phyloP scores from a whole-genome alignment of 2,888 invertebrate species.

The Peribatodes rhomboidaria region DNA sequence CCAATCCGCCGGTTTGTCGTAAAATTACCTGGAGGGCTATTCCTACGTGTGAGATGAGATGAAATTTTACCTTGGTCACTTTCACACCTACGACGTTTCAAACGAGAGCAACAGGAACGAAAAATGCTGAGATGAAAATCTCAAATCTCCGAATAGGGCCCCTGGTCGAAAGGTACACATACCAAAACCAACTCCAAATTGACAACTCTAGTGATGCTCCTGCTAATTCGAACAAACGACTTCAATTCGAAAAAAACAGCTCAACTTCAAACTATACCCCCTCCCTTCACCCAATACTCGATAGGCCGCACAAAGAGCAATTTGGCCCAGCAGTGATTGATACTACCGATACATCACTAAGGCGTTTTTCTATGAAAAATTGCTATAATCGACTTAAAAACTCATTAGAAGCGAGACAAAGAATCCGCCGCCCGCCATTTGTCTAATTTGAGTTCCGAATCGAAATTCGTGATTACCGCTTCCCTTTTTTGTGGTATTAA shows the following conservation, averaged over 20 bases:
- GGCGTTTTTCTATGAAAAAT: conserved; percentile 87
- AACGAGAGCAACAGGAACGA: too few species aligned
- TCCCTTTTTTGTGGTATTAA: conserved; percentile 67
- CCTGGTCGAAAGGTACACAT: too few species aligned
- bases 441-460: conserved; percentile 84
- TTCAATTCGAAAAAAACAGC: conserved; percentile 10
- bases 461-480: conserved; percentile 75
- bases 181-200: not conserved
- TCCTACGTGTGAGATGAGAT: too few species aligned
- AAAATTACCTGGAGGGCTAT: too few species aligned
- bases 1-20: too few species aligned
- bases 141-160: too few species aligned
- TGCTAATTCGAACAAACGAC: not conserved
- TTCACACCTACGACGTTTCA: too few species aligned
- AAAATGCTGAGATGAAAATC: too few species aligned
- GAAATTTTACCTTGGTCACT: too few species aligned
- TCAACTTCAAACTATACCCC: conserved; percentile 37
- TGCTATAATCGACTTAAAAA: conserved; percentile 87
- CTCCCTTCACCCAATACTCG: conserved; percentile 65
- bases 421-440: conserved; percentile 82
- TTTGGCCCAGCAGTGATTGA: conserved; percentile 84
- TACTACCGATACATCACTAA: conserved; percentile 85
- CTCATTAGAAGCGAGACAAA: conserved; percentile 86
- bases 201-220: not conserved
- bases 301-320: conserved; percentile 77